Evolutionary conservation across 1,140 invertebrate genomes (phyloP), one percentile per base, ranked within the genome.

Genomic region (Zaprionus davidi): DNA sequence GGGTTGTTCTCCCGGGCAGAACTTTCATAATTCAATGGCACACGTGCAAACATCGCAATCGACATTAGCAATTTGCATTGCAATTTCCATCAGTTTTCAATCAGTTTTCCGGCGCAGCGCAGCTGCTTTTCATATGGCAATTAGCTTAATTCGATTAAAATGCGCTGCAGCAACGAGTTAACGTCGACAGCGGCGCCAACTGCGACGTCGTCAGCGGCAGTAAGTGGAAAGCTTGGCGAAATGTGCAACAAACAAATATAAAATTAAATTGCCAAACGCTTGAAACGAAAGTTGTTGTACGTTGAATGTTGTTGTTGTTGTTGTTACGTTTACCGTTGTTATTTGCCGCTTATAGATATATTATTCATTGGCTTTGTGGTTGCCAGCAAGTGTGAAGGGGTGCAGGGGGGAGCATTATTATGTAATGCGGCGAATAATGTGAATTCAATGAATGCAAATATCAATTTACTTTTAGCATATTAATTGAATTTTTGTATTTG

Each of bases 401-500:
- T 7, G 28, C 28, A 7, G 28, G 28, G 44, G 17, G 26, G 65
- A 58, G 53, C 49, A 82, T 71, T 49, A 85, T 71, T 67, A 60
- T 71, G 49, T 71, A 78, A 78, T 72, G 77, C 65, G 66, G 76
- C 68, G 62, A 71, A 72, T 76, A 71, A 72, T 70, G 71, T 53
- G 58, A 69, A 69, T 70, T 69, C 64, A 76, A 68, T 82, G 67
- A 78, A 88, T 78, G 78, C 62, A 70, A 79, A 88, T 90, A 84
- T 90, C 85, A 88, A 88, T 88, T 88, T 90, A 85, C 85, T 85
- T 85, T 88, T 77, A 76, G 85, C 78, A 85, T 90, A 84, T 90
- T 88, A 88, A 88, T 90, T 90, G 85, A 79, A 85, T 88, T 88
- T 88, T 84, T 90, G 84, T 71, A 72, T 84, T 73, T 81, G 71